Conservation (phyloP, 35 echinoderm and acorn worm genomes). For the Heliocidaris erythrogramma region DNA sequence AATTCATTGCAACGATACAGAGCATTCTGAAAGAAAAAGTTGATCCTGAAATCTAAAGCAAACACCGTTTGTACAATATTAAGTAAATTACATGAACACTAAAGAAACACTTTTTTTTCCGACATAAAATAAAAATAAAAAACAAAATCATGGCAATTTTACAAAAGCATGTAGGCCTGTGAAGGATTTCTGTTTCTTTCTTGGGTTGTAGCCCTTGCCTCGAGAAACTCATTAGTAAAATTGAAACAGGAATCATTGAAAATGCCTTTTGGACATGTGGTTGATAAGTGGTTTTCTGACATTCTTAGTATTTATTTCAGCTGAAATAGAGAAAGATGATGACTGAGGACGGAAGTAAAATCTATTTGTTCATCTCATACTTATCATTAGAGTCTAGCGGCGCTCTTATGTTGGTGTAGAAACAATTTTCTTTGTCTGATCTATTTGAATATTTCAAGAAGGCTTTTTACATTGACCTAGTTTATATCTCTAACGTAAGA, state of each 20-base stretch:
- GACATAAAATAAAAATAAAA: too few relatives aligned
- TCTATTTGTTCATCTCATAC: background rate
- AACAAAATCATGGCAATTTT: background rate
- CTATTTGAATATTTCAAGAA: background rate
- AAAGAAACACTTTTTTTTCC: too few relatives aligned
- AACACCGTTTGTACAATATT: too few relatives aligned
- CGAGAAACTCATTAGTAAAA: background rate
- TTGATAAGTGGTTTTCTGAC: background rate
- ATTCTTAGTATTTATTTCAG: background rate
- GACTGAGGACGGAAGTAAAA: too few relatives aligned
- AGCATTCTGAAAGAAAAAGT: too few relatives aligned
- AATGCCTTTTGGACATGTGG: background rate
- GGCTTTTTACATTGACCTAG: too few relatives aligned
- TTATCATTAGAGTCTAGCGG: background rate
- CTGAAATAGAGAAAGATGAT: background rate
- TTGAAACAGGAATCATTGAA: background rate
- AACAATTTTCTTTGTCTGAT: background rate
- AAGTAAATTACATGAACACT: too few relatives aligned
- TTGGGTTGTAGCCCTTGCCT: background rate
- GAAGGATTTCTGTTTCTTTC: background rate
- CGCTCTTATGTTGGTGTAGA: background rate
- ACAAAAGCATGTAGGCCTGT: background rate
- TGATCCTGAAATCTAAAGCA: too few relatives aligned
- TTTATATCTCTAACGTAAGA: too few relatives aligned
- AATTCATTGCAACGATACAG: too few relatives aligned